Conservation (phyloP, 2,113 vertebrate species). For the Rutilus rutilus region DNA sequence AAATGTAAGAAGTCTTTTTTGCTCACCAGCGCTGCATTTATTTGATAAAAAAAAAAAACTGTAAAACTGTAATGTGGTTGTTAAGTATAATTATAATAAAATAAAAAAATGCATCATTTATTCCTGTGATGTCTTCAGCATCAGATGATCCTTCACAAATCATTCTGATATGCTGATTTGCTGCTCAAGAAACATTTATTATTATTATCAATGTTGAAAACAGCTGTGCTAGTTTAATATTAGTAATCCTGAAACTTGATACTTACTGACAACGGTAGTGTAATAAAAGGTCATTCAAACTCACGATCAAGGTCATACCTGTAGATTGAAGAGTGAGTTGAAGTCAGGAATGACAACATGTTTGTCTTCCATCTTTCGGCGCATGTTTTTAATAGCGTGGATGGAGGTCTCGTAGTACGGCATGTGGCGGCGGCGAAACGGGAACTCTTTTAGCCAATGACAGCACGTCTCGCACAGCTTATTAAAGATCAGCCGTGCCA, state of each 20-base stretch:
- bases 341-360: slow-evolving; percentile 98
- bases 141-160: no score
- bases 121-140: no score
- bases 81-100: no score
- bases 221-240: neutral
- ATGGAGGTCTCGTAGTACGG: slow-evolving; percentile 97
- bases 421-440: slow-evolving; percentile 85
- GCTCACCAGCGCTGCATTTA: no score
- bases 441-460: slow-evolving; percentile 92
- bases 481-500: slow-evolving; percentile 89
- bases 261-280: neutral
- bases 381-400: slow-evolving; percentile 99
- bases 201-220: neutral
- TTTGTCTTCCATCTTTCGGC: slow-evolving; percentile 99
- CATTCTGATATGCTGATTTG: no score
- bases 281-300: neutral
- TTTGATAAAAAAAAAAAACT: no score
- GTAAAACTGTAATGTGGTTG: no score
- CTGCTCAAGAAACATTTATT: neutral
- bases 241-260: no score
- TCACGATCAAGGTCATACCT: slow-evolving; percentile 72
- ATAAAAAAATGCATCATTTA: no score
- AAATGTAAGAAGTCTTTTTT: no score
- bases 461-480: slow-evolving; percentile 91
- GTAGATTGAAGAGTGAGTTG: slow-evolving; percentile 94